These are phyloP conservation scores for Hirtodrosophila alboralis DNA, from an alignment of 2,888 invertebrate genomes.

Conservation along the genomic window DNA sequence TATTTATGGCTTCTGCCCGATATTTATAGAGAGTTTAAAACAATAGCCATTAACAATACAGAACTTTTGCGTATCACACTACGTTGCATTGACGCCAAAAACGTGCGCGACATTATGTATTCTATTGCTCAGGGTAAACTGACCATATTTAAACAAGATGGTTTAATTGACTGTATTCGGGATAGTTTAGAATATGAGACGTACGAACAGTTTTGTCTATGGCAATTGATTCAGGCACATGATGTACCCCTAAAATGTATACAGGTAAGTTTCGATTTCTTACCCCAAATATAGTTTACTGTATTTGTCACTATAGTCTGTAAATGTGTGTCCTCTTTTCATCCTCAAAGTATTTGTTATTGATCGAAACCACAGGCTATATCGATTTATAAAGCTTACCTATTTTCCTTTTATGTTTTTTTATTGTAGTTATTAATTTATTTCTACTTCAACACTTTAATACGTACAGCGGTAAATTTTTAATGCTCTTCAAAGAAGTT, in stretches of 20 bases:
- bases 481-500: no score
- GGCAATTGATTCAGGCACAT: constrained; percentile 97
- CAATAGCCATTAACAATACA: constrained; percentile 93
- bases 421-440: no score
- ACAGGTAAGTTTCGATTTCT: constrained; percentile 72
- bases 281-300: no score
- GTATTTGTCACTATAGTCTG: no score
- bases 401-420: no score
- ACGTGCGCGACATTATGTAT: constrained; percentile 95
- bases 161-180: constrained; percentile 89
- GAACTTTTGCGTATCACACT: constrained; percentile 95
- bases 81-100: constrained; percentile 94
- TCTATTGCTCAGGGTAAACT: constrained; percentile 95
- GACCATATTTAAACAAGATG: constrained; percentile 91
- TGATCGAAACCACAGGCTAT: no score
- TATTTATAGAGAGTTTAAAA: constrained; percentile 95
- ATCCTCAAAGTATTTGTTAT: no score
- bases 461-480: no score
- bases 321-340: no score
- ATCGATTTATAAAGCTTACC: no score
- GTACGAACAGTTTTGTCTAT: constrained; percentile 97
- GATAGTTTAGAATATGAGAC: constrained; percentile 97
- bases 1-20: constrained; percentile 97
- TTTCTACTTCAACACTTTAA: no score
- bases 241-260: constrained; percentile 96